These are phyloP conservation scores for Aphaenogaster ashmeadi DNA, from an alignment of 1,140 invertebrate genomes.

Conservation along the genomic window DNA sequence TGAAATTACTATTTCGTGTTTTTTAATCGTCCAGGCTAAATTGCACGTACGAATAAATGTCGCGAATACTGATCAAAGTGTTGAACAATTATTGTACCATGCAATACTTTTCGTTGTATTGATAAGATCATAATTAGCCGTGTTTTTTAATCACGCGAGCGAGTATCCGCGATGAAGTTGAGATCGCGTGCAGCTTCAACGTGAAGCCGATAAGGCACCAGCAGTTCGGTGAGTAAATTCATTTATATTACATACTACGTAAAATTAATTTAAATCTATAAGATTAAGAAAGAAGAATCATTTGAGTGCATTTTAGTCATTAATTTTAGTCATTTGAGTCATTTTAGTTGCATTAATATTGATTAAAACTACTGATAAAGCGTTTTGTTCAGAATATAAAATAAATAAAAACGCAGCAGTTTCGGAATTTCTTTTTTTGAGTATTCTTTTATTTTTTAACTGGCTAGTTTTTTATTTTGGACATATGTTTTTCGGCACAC, in stretches of 20 bases:
- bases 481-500: neutral
- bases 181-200: conserved; percentile 1
- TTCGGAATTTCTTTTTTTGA: neutral
- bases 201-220: neutral
- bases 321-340: too few species aligned
- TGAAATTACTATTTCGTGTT: neutral
- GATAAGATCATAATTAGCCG: neutral
- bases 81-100: neutral
- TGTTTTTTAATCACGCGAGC: neutral
- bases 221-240: neutral
- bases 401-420: neutral
- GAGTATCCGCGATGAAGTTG: neutral
- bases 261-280: neutral
- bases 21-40: neutral
- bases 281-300: neutral
- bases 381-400: neutral
- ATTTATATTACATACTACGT: neutral
- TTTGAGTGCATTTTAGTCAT: neutral
- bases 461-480: neutral
- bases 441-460: neutral
- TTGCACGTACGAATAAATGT: neutral
- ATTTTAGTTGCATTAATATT: neutral
- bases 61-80: neutral
- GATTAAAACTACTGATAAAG: neutral
- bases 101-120: neutral